Base-by-base conservation (phyloP, 2,888 invertebrate genomes). In the Podotricha telesiphe region DNA sequence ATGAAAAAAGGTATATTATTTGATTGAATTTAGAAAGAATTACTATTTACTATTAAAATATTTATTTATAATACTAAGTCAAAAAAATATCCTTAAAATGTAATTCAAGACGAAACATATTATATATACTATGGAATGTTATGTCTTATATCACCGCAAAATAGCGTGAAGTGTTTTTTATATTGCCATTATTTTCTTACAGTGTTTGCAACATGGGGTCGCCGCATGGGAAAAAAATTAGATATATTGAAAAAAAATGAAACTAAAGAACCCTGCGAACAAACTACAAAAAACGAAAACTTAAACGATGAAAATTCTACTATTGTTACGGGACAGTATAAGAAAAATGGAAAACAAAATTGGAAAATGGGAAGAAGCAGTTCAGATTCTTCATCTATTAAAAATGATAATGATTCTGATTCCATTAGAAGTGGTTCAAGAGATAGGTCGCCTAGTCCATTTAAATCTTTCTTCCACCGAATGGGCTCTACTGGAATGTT, bases 401-500 rank as follows among this genome's bases (percentile, higher is more conserved):
- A 87, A 79, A 89, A 81, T 74, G 93, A 93, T 72, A 89, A 86
- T 66, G 93, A 93, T 73, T 86, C 89, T 2, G 93, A 93, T 77
- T 93, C 93, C 3, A 88, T 93, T 48, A 82, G 88, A 81, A 92
- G 93, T 74, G 88, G 86, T 71, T 91, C 93, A 1, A 89, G 93
- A 76, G 93, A 94, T 68, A 85, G 94, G 80, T 94, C 94, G 2
- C 94, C 95, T 10, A 95, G 95, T 75, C 95, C 95, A 8, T 94
- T 96, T 67, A 95, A 95, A 84, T 95, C 95, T 48, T 95, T 96
- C 80, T 96, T 96, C 78, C 95, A 95, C 79, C 94, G 96, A 75
- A 96, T 96, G 94, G 96, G 96, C 19, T 96, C 96, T 2, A 96
- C 96, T 5, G 96, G 96, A 71, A 96, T 96, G 95, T 84, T 96